These are phyloP conservation scores for Agrochola macilenta DNA, from an alignment of 2,888 invertebrate genomes.

Conservation along the genomic window DNA sequence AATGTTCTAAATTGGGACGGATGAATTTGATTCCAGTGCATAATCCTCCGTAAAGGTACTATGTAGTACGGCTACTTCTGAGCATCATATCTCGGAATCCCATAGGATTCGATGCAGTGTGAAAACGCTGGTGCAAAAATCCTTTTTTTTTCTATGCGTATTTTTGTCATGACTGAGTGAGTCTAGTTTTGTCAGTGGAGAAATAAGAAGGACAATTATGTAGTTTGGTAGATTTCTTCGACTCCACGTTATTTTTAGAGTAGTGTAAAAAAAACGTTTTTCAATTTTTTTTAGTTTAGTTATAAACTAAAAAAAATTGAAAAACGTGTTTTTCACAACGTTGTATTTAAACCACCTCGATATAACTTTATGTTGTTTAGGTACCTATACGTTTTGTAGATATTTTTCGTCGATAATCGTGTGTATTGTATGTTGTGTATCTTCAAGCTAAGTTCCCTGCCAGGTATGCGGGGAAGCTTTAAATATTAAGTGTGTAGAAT, in stretches of 20 bases:
- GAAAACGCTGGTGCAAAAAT: no score
- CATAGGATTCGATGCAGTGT: not conserved
- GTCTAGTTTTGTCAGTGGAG: not conserved
- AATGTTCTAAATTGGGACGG: no score
- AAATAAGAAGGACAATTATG: not conserved
- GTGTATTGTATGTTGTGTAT: conserved; percentile 22
- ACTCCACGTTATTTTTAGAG: conserved; percentile 9
- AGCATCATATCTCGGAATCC: not conserved
- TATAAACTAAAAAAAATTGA: no score
- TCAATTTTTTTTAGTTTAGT: no score
- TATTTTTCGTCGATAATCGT: not conserved
- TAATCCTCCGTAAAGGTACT: not conserved
- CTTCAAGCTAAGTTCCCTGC: conserved; percentile 11
- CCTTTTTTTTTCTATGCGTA: no score
- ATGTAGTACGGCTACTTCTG: not conserved
- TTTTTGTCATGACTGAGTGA: not conserved
- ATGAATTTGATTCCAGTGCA: not conserved
- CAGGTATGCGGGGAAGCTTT: conserved; percentile 40
- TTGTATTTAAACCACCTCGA: not conserved
- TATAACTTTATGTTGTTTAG: not conserved
- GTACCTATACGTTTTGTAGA: not conserved
- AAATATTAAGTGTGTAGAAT: conserved; percentile 31
- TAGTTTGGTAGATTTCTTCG: not conserved
- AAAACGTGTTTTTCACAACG: not conserved
- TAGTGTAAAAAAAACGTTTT: not conserved